Evolutionary conservation across 1,140 invertebrate species (phyloP).

Genomic region (Diabrotica undecimpunctata): DNA sequence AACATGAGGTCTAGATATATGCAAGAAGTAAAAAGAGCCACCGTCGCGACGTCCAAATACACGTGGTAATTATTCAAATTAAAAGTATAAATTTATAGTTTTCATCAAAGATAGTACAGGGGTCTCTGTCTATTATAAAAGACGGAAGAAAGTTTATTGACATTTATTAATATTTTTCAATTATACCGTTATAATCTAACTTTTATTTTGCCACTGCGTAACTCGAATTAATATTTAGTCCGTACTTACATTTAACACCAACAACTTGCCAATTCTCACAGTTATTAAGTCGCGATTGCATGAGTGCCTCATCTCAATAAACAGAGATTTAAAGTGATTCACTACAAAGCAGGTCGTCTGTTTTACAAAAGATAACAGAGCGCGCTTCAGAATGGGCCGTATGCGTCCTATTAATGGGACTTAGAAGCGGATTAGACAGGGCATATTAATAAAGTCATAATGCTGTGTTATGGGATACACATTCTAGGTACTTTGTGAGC

Average conservation of each 20-base stretch:
- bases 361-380: constrained; percentile 49
- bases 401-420: constrained; percentile 40
- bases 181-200: too few relatives aligned
- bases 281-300: constrained; percentile 32
- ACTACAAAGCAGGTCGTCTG: constrained; percentile 48
- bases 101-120: too few relatives aligned
- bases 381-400: constrained; percentile 40
- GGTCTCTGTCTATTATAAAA: too few relatives aligned
- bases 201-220: too few relatives aligned
- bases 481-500: constrained; percentile 17
- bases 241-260: background rate
- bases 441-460: constrained; percentile 47
- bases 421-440: constrained; percentile 39
- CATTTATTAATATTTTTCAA: too few relatives aligned
- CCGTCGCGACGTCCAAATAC: too few relatives aligned
- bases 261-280: constrained; percentile 37
- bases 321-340: constrained; percentile 47
- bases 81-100: too few relatives aligned
- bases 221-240: background rate
- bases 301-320: constrained; percentile 42
- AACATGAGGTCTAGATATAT: too few relatives aligned
- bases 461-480: constrained; percentile 35
- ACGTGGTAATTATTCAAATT: too few relatives aligned
- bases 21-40: too few relatives aligned
- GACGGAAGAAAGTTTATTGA: too few relatives aligned